Conservation (phyloP, 92 coral and sea anemone genomes). For the Zoanthus sansibaricus region DNA sequence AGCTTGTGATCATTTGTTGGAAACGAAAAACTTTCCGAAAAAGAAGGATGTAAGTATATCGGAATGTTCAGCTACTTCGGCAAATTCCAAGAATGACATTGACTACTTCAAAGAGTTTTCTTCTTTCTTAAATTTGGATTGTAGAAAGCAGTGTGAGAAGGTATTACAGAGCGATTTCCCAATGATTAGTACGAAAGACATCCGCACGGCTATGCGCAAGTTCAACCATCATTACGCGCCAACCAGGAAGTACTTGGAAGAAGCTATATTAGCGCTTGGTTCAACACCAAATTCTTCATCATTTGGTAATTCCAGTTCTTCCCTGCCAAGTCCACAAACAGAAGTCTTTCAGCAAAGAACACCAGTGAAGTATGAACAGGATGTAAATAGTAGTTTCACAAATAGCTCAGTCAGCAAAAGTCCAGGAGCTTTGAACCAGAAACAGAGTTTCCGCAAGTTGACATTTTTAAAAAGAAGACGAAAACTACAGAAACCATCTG, state of each 20-base stretch:
- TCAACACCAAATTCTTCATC: background rate
- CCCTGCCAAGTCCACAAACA: slow-evolving; percentile 21
- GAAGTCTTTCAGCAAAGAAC: background rate
- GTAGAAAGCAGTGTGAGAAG: slow-evolving; percentile 56
- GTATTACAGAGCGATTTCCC: slow-evolving; percentile 84
- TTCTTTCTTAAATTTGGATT: slow-evolving; percentile 35
- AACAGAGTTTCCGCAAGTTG: slow-evolving; percentile 28
- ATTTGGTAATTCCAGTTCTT: slow-evolving; percentile 17
- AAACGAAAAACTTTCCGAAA: slow-evolving; percentile 67
- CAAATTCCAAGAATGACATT: slow-evolving; percentile 1
- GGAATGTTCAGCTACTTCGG: background rate
- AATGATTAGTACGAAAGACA: slow-evolving; percentile 64
- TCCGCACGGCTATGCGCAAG: slow-evolving; percentile 60
- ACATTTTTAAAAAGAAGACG: slow-evolving; percentile 59
- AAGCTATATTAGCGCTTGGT: slow-evolving; percentile 57
- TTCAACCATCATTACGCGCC: slow-evolving; percentile 88
- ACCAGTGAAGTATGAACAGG: background rate
- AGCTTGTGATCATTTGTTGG: slow-evolving; percentile 74
- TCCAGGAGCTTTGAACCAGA: background rate
- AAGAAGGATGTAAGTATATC: slow-evolving; percentile 23
- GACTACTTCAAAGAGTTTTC: slow-evolving; percentile 83
- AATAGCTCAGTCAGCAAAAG: background rate
- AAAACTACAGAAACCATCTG: background rate
- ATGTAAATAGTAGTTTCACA: background rate
- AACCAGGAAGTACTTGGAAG: slow-evolving; percentile 79